Evolutionary conservation across 2,113 vertebrate species (phyloP).

Genomic region (Spheniscus mendiculus): DNA sequence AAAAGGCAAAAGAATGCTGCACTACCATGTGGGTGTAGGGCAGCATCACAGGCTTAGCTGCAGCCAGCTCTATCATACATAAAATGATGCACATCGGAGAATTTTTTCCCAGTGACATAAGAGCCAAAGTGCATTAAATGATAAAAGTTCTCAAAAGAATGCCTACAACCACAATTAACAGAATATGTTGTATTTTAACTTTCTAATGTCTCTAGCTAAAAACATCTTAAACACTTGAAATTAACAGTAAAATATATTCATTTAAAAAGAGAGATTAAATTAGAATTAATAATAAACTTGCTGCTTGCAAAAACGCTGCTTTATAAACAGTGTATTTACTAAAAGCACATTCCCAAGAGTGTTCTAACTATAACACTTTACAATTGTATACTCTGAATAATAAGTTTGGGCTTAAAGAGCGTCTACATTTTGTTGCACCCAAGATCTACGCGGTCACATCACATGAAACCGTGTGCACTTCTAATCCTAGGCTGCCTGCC

Average conservation of each 20-base stretch:
- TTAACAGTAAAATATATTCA: background rate
- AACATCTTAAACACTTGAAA: background rate
- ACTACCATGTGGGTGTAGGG: rapidly evolving
- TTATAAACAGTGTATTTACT: background rate
- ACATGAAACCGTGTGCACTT: background rate
- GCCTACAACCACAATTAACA: background rate
- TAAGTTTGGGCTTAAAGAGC: background rate
- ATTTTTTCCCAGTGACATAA: background rate
- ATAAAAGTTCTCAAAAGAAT: background rate
- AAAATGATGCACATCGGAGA: background rate
- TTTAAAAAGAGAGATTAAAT: background rate
- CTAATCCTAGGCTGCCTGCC: background rate
- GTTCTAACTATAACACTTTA: background rate
- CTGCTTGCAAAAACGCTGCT: background rate
- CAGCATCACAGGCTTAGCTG: background rate
- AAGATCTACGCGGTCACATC: background rate
- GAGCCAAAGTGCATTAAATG: slow-evolving; percentile 34
- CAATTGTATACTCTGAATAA: background rate
- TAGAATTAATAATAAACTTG: background rate
- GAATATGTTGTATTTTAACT: slow-evolving; percentile 19
- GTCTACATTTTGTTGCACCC: background rate
- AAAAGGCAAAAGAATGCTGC: background rate
- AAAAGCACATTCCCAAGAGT: background rate
- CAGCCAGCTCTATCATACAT: background rate
- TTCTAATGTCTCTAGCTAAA: slow-evolving; percentile 9